Percentiles rank a stretch among this genome's conserved stretches.
Conservation (phyloP, 2,113 vertebrate genomes). For the Grammomys surdaster region DNA sequence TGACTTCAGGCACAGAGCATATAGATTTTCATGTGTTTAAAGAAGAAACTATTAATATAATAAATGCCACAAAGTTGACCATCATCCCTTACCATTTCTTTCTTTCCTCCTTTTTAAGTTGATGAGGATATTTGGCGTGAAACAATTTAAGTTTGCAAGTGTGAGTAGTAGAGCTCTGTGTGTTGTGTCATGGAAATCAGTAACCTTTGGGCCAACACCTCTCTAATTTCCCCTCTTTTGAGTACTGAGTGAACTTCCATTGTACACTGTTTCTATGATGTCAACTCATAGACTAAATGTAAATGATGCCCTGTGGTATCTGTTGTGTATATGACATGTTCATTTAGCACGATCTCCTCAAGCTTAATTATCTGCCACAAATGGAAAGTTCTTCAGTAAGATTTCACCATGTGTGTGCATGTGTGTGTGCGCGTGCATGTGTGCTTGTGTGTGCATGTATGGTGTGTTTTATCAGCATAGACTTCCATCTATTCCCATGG, state of each 20-base stretch:
- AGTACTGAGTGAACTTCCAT: no score
- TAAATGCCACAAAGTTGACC: background rate
- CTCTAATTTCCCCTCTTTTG: background rate
- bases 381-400: background rate
- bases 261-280: background rate
- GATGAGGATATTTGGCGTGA: background rate
- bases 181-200: background rate
- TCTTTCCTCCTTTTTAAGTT: background rate
- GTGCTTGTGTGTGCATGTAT: background rate
- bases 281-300: background rate
- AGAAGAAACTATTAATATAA: background rate
- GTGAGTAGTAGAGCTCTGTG: background rate
- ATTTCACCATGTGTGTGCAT: background rate
- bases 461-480: background rate
- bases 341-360: background rate
- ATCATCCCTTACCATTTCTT: background rate
- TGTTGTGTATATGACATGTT: background rate
- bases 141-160: background rate
- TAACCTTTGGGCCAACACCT: background rate
- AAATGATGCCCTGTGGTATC: background rate
- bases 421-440: no score
- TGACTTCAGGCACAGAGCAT: background rate
- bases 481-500: background rate
- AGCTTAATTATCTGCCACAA: background rate
- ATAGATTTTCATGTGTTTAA: background rate